Evolutionary conservation across 2,888 invertebrate genomes (phyloP), one percentile per base, ranked within the genome.

Genomic region (Drosophila kanekoi): DNA sequence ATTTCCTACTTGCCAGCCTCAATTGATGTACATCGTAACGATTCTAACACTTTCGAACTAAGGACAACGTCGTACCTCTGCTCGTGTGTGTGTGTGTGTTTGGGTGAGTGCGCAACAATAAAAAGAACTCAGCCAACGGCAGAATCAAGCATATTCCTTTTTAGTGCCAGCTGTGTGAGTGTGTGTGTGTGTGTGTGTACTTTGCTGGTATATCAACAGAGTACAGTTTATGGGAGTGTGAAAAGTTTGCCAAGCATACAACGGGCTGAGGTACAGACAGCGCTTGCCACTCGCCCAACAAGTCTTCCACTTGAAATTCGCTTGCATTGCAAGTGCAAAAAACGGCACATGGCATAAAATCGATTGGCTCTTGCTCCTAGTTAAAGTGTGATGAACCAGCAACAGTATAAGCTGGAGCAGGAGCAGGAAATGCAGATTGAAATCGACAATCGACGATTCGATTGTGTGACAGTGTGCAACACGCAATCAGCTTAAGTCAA

Each of bases 401-500:
- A 62, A 41, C 23, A 47, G 16, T 40, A 35, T 6, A 18, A 41
- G 13, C 14, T 35, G 28, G 28, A 28, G 13, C 23, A 32, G 11
- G 6, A 45, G 28, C 59, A 14, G 48, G 18, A 69, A 58, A 63
- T 69, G 58, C 61, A 73, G 59, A 61, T 59, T 43, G 37, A 23
- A 63, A 48, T 52, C 71, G 41, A 16, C 59, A 65, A 18, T 20
- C 58, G 44, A 52, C 16, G 28, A 49, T 56, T 13, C 41, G 47
- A 59, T 28, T 60, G 28, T 28, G 8, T 28, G 62, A 51, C 45
- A 23, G 47, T 58, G 43, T 67, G 56, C 56, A 61, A 38, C 53
- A 72, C 23, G 68, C 84, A 86, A 77, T 86, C 89, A 89, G 73
- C 68, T 80, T 77, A 73, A 83, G 69, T 71, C 72, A 68, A 66